These are phyloP conservation scores for Drosophila albomicans DNA, from an alignment of 1,140 invertebrate species.

Conservation along the genomic window DNA sequence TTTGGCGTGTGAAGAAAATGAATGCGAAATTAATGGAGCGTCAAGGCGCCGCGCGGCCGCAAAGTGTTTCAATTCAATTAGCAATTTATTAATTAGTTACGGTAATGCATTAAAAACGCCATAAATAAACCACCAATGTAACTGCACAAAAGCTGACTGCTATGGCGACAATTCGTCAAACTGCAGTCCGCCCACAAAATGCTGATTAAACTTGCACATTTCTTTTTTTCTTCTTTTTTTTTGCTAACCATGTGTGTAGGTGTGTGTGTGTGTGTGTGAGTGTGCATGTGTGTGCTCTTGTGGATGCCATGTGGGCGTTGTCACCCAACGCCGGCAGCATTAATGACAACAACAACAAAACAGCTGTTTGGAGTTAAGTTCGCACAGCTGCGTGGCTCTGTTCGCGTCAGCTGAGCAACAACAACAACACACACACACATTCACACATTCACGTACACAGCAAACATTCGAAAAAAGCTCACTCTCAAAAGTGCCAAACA, in stretches of 20 bases:
- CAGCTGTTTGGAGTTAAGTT: slow-evolving; percentile 60
- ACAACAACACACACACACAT: slow-evolving; percentile 16
- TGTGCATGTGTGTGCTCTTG: not conserved
- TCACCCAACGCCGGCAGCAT: slow-evolving; percentile 44
- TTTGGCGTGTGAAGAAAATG: slow-evolving; percentile 77
- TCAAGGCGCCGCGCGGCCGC: slow-evolving; percentile 62
- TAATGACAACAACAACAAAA: slow-evolving; percentile 52
- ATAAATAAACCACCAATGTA: slow-evolving; percentile 12
- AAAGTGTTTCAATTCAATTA: slow-evolving; percentile 72
- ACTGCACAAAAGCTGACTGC: slow-evolving; percentile 34
- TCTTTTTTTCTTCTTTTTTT: not conserved
- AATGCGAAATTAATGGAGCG: slow-evolving; percentile 82
- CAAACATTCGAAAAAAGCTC: slow-evolving; percentile 31
- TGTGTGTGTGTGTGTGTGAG: slow-evolving; percentile 2
- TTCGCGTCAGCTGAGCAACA: slow-evolving; percentile 45
- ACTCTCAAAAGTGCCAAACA: slow-evolving; percentile 56
- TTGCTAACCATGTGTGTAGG: not conserved
- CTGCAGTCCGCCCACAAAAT: slow-evolving; percentile 46
- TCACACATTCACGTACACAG: not conserved
- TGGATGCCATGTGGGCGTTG: slow-evolving; percentile 71
- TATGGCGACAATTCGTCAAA: slow-evolving; percentile 20
- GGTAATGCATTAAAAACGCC: not conserved
- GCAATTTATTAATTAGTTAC: slow-evolving; percentile 67
- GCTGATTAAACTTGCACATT: slow-evolving; percentile 37
- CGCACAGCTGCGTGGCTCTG: slow-evolving; percentile 43